phyloP scores from a whole-genome alignment of 2,888 invertebrate species.

The Cephonodes hylas region DNA sequence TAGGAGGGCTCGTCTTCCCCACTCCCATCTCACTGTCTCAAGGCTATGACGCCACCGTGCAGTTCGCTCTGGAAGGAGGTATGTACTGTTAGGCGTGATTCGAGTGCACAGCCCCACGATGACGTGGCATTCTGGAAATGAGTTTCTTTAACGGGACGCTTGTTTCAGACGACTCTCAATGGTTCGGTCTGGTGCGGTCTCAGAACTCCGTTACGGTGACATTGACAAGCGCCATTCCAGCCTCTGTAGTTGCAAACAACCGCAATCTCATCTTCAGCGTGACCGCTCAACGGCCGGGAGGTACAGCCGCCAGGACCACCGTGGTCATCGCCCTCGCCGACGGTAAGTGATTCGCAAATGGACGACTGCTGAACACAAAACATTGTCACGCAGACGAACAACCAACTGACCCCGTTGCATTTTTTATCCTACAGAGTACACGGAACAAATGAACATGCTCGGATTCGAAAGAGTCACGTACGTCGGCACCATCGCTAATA shows the following conservation, averaged over 20 bases:
- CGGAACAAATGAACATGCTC: conserved; percentile 15
- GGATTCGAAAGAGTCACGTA: conserved; percentile 29
- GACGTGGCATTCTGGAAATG: no score
- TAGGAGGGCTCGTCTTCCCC: neutral
- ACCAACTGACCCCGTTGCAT: no score
- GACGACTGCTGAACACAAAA: no score
- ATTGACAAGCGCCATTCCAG: conserved; percentile 15
- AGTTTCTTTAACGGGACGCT: neutral
- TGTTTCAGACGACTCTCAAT: conserved; percentile 32
- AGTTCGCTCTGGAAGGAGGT: no score
- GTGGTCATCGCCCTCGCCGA: conserved; percentile 20
- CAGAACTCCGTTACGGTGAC: conserved; percentile 15
- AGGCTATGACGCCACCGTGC: no score
- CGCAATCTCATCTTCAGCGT: conserved; percentile 32
- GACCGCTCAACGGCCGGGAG: conserved; percentile 18
- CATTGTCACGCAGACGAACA: no score
- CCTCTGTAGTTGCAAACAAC: conserved; percentile 25
- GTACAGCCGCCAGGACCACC: conserved; percentile 20
- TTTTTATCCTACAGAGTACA: conserved; percentile 22
- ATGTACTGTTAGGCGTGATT: no score
- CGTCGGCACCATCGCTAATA: conserved; percentile 29
- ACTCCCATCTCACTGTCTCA: no score
- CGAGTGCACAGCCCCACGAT: no score
- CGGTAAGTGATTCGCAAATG: neutral
- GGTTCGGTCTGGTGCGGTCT: conserved; percentile 31